Evolutionary conservation across 2,797 vertebrate genomes (phyloP), one percentile per base, ranked within the genome.

Genomic region (Pagetopsis macropterus): DNA sequence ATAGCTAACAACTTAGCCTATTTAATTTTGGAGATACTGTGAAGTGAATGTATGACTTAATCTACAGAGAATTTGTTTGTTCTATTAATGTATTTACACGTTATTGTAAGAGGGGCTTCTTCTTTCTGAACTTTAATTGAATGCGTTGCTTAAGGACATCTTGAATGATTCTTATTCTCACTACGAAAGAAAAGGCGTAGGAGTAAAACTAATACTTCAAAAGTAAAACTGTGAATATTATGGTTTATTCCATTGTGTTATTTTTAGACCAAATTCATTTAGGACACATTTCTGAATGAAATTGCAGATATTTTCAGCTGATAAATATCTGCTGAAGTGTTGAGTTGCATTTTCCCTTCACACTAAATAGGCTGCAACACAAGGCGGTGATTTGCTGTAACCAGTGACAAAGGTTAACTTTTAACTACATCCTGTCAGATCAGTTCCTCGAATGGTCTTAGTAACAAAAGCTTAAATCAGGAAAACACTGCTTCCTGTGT

Each of bases 351-450:
- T 51, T 33, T 14, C 6, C 16, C 16, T 59, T 17, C 31, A 21
- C 2, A 11, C 0, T 33, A 52, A 58, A 33, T 12, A 33, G 0
- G 19, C 27, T 52, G 68, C 9, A 37, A 13, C 60, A 51, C 2
- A 0, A 49, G 2, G 3, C 27, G 46, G 67, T 23, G 5, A 23
- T 10, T 44, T 49, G 1, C 58, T 68, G 62, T 1, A 9, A 62
- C 1, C 17, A 58, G 27, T 13, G 0, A n/a, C 1, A 12, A 55
- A 40, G 9, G 33, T 70, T 19, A 19, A 58, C 48, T 19, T 44
- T 14, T 68, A 9, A 13, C 56, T 71, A 64, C 66, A 59, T 75
- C 75, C 67, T 56, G 63, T 12, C 10, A 57, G 48, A 71, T 75
- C 80, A 72, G 43, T 82, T 78, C 80, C 67, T 75, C 0, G 0